phyloP scores from a whole-genome alignment of 2,888 invertebrate species.

The Notodonta dromedarius region DNA sequence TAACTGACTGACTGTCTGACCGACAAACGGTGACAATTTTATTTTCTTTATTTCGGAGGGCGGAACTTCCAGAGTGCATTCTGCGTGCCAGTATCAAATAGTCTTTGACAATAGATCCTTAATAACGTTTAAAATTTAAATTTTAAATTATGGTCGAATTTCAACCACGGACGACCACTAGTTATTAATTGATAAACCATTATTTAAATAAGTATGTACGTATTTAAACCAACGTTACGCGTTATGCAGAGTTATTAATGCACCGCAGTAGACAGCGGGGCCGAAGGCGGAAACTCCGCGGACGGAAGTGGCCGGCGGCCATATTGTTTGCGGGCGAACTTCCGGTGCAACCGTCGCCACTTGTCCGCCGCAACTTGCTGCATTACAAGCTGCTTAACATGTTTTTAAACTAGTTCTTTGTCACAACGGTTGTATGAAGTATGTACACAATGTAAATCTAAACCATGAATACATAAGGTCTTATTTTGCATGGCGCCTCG shows the following conservation, averaged over 20 bases:
- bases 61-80: no score
- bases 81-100: no score
- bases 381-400: slow-evolving; percentile 45
- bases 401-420: slow-evolving; percentile 43
- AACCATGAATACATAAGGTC: neutral
- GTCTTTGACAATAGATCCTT: no score
- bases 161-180: no score
- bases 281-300: slow-evolving; percentile 52
- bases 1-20: no score
- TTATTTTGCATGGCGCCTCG: no score
- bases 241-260: slow-evolving; percentile 46
- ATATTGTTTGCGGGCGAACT: slow-evolving; percentile 70
- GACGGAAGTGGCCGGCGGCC: slow-evolving; percentile 69
- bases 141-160: no score
- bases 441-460: neutral
- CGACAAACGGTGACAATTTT: no score
- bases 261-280: slow-evolving; percentile 22
- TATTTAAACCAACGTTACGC: slow-evolving; percentile 32
- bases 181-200: neutral
- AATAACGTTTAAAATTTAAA: no score
- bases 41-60: no score
- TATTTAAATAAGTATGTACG: neutral
- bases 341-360: slow-evolving; percentile 58
- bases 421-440: slow-evolving; percentile 11
- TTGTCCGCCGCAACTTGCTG: slow-evolving; percentile 50